Evolutionary conservation across 2,113 vertebrate species (phyloP).

Genomic region (Ophiodon elongatus): DNA sequence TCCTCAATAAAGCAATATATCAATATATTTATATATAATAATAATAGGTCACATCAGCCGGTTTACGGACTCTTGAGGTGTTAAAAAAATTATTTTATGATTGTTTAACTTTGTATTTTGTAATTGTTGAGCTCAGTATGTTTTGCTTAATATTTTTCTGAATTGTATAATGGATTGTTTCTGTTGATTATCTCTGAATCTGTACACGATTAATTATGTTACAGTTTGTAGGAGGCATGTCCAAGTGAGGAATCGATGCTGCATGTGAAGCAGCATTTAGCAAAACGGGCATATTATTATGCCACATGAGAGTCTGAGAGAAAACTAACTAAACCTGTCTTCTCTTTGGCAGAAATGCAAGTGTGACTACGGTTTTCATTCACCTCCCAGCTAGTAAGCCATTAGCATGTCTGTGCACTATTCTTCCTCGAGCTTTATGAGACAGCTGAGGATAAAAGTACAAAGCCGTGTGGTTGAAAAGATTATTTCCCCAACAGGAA

Average conservation of each 20-base stretch:
- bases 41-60: constrained; percentile 40
- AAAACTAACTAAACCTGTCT: constrained; percentile 21
- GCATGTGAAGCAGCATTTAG: constrained; percentile 16
- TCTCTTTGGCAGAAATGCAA: constrained; percentile 36
- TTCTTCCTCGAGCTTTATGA: constrained; percentile 48
- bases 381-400: constrained; percentile 46
- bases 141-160: constrained; percentile 61
- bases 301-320: constrained; percentile 28
- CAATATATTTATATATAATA: constrained; percentile 57
- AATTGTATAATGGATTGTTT: constrained; percentile 41
- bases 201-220: constrained; percentile 15
- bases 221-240: constrained; percentile 23
- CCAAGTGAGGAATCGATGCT: constrained; percentile 17
- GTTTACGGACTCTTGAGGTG: constrained; percentile 38
- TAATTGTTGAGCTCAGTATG: constrained; percentile 35
- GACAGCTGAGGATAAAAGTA: constrained; percentile 19
- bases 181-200: constrained; percentile 39
- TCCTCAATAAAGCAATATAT: constrained; percentile 68
- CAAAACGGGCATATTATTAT: constrained; percentile 43
- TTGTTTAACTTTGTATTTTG: constrained; percentile 65
- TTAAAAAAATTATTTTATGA: constrained; percentile 51
- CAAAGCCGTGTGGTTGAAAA: constrained; percentile 37
- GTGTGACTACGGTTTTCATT: constrained; percentile 31
- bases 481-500: background rate
- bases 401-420: constrained; percentile 65